Percentiles rank a stretch among this genome's conserved stretches.
Conservation (phyloP, 2,797 vertebrate genomes). For the Phrynocephalus guinanensis region DNA sequence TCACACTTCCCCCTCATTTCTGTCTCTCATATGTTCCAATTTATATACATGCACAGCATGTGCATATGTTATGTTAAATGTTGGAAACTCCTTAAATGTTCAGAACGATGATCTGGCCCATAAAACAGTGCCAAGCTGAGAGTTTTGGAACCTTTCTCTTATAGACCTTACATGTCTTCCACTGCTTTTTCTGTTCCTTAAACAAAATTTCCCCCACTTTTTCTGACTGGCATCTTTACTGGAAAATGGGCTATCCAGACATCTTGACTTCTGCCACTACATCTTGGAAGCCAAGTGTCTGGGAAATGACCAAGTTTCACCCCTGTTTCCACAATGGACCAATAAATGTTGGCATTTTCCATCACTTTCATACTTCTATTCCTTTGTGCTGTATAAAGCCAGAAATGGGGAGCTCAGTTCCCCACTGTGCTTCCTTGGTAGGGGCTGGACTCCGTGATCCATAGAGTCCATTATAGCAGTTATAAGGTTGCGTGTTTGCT, state of each 20-base stretch:
- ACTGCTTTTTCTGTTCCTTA: slow-evolving; percentile 1
- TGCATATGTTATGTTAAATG: slow-evolving; percentile 4
- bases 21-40: background rate
- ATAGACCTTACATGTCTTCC: background rate
- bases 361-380: background rate
- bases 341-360: slow-evolving; percentile 19
- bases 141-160: background rate
- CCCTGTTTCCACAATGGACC: background rate
- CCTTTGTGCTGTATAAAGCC: too few species aligned
- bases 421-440: too few species aligned
- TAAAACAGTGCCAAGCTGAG: background rate
- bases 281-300: background rate
- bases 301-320: slow-evolving; percentile 12
- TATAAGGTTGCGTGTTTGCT: background rate
- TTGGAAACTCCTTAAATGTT: slow-evolving; percentile 9
- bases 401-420: too few species aligned
- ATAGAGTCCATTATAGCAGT: too few species aligned
- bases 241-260: background rate
- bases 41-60: background rate
- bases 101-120: background rate
- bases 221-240: background rate
- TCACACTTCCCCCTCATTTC: background rate
- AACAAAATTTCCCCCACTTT: background rate
- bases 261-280: background rate
- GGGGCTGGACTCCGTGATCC: too few species aligned